Evolutionary conservation across 2,888 invertebrate species (phyloP), one percentile per base, ranked within the genome.

Genomic region (Drosophila paranaensis): DNA sequence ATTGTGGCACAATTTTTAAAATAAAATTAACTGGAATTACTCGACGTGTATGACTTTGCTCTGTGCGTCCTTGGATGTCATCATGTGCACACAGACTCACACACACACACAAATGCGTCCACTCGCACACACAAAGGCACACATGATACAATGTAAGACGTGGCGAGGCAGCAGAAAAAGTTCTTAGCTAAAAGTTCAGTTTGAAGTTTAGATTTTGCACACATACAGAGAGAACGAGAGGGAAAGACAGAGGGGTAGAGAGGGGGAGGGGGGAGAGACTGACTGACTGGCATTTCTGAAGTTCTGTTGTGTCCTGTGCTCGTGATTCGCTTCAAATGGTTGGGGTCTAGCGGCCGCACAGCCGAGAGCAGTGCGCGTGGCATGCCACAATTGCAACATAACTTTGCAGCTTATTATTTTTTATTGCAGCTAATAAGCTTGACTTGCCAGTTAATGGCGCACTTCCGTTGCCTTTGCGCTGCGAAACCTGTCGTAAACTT

Each of bases 381-480:
- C 81, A 78, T 81, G 75, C 81, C 80, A 88, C 77, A 88, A 81
- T 81, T 83, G 83, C 86, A 86, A 83, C 82, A 89, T 88, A 83
- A 89, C 79, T 86, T 88, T 77, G 74, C 76, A 90, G 89, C 88
- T 90, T 88, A 88, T 90, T 88, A 89, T 83, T 84, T 85, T 86
- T 89, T 86, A 87, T 86, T 86, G 89, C 67, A 77, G 77, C 82
- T 88, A 87, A 86, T 89, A 86, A 89, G 87, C 84, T 87, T 75
- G 73, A 87, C 77, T 81, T 84, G 79, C 78, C 77, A 79, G 77
- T 85, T 89, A 85, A 89, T 87, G 82, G 89, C 74, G 74, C 84
- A 79, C 81, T 85, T 87, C 87, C 89, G 79, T 83, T 83, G 79
- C 84, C 73, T 66, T 81, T 79, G 81, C 71, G 61, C 53, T 57